Evolutionary conservation across 2,113 vertebrate species (phyloP).

Genomic region (Oxygymnocypris stewartii): DNA sequence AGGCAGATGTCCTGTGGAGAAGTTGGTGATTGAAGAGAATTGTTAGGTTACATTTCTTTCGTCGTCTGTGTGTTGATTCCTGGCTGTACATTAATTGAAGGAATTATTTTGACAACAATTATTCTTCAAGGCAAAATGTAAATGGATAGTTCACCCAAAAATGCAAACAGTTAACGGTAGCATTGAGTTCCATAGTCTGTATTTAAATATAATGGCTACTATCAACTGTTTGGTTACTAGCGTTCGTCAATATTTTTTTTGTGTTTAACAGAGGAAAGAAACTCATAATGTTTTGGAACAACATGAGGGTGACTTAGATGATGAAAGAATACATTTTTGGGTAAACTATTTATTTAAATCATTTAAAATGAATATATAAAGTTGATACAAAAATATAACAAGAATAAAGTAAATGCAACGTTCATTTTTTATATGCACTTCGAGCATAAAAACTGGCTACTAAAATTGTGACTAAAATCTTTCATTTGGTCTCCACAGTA

Average conservation of each 20-base stretch:
- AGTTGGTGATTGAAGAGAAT: background rate
- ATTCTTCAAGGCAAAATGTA: background rate
- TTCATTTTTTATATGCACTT: background rate
- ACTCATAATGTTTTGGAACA: too few relatives aligned
- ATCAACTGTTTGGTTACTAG: background rate
- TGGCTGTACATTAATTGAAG: background rate
- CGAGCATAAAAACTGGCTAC: background rate
- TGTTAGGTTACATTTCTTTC: background rate
- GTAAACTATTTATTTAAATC: too few relatives aligned
- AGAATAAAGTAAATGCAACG: too few relatives aligned
- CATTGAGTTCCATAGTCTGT: too few relatives aligned
- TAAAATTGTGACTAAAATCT: background rate
- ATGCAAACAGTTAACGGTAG: too few relatives aligned
- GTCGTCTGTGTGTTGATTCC: background rate
- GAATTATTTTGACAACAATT: background rate
- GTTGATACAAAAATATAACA: too few relatives aligned
- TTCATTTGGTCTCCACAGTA: background rate
- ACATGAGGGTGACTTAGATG: too few relatives aligned
- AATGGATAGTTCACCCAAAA: background rate
- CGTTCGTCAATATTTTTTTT: too few relatives aligned
- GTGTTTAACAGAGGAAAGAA: too few relatives aligned
- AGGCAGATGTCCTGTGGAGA: conserved; percentile 36
- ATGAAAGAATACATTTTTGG: too few relatives aligned
- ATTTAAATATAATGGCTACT: background rate
- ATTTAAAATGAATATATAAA: too few relatives aligned